Conservation (phyloP, 2,888 invertebrate species). For the Apodemia duryi region DNA sequence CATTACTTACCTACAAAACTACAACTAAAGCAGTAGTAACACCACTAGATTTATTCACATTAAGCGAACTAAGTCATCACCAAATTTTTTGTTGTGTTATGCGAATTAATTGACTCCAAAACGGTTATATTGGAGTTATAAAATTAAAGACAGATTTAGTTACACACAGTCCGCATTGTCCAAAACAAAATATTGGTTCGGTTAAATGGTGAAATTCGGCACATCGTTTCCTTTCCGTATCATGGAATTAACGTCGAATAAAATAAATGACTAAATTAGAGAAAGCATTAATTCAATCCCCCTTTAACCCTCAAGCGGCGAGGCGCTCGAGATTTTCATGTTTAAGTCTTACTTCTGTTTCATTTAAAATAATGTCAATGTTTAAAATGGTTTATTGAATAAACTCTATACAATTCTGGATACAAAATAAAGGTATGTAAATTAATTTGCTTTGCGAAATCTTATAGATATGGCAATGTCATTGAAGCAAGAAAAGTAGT, state of each 20-base stretch:
- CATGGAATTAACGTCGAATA: neutral
- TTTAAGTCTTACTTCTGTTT: neutral
- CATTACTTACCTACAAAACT: too few species aligned
- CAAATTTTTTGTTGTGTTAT: too few species aligned
- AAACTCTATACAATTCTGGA: too few species aligned
- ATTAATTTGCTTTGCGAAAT: too few species aligned
- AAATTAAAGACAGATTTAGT: neutral
- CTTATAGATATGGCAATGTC: too few species aligned
- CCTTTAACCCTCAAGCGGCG: neutral
- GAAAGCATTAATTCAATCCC: neutral
- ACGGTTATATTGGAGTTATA: neutral
- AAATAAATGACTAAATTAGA: neutral
- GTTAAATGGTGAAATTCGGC: neutral
- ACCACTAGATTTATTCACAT: too few species aligned
- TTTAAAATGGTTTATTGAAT: neutral
- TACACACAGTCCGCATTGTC: neutral
- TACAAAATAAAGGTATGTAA: too few species aligned
- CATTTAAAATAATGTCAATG: neutral
- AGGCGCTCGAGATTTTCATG: neutral
- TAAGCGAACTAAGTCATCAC: too few species aligned
- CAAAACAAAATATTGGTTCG: neutral
- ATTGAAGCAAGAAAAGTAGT: too few species aligned
- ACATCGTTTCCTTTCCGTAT: neutral
- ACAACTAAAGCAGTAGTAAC: too few species aligned
- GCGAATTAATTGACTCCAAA: neutral